These are phyloP conservation scores for Netelia virgata DNA, from an alignment of 2,888 invertebrate species.

Conservation along the genomic window DNA sequence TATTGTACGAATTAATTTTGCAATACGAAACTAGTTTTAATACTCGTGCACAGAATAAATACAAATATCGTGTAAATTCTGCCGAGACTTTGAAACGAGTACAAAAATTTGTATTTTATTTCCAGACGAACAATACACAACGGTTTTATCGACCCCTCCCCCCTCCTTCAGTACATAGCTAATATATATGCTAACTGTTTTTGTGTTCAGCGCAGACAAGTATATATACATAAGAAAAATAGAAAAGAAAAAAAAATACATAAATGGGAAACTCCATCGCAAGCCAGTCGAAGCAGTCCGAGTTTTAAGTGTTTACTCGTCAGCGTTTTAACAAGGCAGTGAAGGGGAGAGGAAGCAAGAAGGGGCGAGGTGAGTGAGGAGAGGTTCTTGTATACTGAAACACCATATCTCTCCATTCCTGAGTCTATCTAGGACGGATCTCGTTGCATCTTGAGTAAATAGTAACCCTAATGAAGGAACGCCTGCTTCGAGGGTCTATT, in stretches of 20 bases:
- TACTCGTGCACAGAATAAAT: not conserved
- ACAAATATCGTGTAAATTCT: not conserved
- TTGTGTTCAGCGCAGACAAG: not conserved
- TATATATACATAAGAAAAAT: not conserved
- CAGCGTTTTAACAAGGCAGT: conserved; percentile 59
- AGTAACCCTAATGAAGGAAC: conserved; percentile 58
- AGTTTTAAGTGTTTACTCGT: conserved; percentile 61
- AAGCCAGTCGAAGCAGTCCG: conserved; percentile 53
- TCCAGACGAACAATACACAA: conserved; percentile 34
- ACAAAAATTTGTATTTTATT: conserved; percentile 27
- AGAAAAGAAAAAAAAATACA: conserved; percentile 12
- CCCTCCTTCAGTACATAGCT: not conserved
- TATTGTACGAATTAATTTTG: not conserved
- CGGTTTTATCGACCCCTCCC: not conserved
- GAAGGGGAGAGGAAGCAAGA: not conserved
- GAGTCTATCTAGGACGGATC: conserved; percentile 14
- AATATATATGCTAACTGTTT: conserved; percentile 15
- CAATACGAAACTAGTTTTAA: not conserved
- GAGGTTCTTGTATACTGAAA: conserved; percentile 28
- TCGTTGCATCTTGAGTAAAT: conserved; percentile 50
- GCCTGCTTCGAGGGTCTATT: conserved; percentile 37
- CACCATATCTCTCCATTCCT: conserved; percentile 15
- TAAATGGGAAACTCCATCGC: conserved; percentile 14
- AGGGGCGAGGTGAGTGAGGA: not conserved
- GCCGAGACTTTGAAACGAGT: not conserved